Base-by-base conservation (phyloP, 1,140 invertebrate genomes). In the Eriocheir sinensis region DNA sequence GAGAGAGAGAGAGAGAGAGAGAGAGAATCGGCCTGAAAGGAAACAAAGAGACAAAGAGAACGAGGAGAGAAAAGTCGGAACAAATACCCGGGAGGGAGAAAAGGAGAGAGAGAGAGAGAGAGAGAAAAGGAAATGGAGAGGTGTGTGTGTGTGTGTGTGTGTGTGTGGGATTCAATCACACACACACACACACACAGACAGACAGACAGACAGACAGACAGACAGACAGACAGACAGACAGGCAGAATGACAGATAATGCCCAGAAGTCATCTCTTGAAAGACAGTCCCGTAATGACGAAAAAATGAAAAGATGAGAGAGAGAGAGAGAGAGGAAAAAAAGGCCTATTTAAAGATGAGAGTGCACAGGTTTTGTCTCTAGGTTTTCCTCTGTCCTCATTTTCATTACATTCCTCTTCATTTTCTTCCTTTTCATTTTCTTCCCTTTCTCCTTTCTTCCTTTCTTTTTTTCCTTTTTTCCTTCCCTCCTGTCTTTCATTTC, bases 11-110 rank as follows among this genome's bases (percentile, higher is more conserved):
- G 60, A n/a, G 27, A 72, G 17, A n/a, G 27, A 8, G 0, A n/a
- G 60, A 21, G 21, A n/a, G 60, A 72, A 72, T n/a, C 17, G n/a
- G 27, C 17, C 60, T 72, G 60, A 72, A 72, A n/a, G 60, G 60
- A 72, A 72, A 72, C 60, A 72, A 72, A 27, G 60, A 72, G 60
- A 72, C 60, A 72, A 72, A 72, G 60, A 72, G 60, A 72, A 72
- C 60, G 60, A 72, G 60, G 21, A 60, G 60, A 72, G 60, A 72
- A 53, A 72, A 72, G 60, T 72, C 60, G 27, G 27, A 72, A 72
- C 60, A 72, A 72, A 72, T 72, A 27, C 60, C 60, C 60, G 60
- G 60, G 53, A 60, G 53, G 53, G 53, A 60, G 53, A 72, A n/a
- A 72, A n/a, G 8, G 60, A 53, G 8, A 9, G 48, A 53, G 48